Conservation (phyloP, 2,888 invertebrate genomes). For the Hipparchia semele region DNA sequence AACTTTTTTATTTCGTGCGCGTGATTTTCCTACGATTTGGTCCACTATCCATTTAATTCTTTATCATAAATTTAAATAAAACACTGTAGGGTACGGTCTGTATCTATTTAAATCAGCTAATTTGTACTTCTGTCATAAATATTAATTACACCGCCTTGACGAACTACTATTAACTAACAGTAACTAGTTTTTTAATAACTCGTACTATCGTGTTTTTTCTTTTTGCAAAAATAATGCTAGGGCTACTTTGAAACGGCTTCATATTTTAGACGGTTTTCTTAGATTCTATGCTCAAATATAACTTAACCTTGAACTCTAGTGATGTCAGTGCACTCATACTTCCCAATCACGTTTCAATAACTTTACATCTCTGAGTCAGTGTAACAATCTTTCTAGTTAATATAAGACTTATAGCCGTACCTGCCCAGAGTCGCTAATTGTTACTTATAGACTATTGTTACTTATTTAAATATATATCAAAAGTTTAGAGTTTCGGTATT, state of each 20-base stretch:
- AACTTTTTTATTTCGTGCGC: not conserved
- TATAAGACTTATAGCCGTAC: not conserved
- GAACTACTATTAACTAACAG: not conserved
- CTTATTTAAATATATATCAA: too few relatives aligned
- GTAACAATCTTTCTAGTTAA: not conserved
- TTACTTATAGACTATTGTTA: too few relatives aligned
- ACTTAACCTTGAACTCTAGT: constrained; percentile 32
- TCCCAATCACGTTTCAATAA: constrained; percentile 34
- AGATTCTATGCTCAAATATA: constrained; percentile 26
- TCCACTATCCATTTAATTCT: constrained; percentile 9
- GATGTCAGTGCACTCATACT: constrained; percentile 35
- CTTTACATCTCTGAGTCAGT: constrained; percentile 8
- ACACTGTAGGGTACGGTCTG: not conserved
- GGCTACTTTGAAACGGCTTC: not conserved
- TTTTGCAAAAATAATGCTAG: not conserved
- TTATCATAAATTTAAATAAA: constrained; percentile 5
- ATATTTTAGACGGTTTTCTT: not conserved
- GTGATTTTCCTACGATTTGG: not conserved
- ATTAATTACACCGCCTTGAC: not conserved
- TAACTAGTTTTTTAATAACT: not conserved
- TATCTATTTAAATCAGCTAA: constrained; percentile 1
- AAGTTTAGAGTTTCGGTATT: too few relatives aligned
- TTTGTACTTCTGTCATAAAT: not conserved
- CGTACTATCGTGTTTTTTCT: not conserved
- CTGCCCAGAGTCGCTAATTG: too few relatives aligned